phyloP scores from a whole-genome alignment of 2,797 vertebrate genomes.

The Coregonus sp. region DNA sequence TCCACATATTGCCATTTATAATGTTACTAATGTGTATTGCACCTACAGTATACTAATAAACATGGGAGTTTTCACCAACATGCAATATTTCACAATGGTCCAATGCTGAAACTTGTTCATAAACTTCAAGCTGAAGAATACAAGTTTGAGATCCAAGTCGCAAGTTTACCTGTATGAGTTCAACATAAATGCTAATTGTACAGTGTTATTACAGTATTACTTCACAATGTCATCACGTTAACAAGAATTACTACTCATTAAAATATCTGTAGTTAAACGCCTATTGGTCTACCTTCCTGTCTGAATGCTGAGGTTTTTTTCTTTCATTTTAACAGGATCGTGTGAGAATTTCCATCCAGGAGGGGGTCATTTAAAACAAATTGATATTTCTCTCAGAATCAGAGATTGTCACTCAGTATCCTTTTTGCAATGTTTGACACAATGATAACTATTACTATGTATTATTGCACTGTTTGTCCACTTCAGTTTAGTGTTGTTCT shows the following conservation, averaged over 20 bases:
- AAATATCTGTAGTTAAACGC: neutral
- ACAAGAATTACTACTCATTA: neutral
- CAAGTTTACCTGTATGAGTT: constrained; percentile 21
- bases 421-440: neutral
- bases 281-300: neutral
- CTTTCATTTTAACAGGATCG: neutral
- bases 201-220: neutral
- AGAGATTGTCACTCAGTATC: constrained; percentile 6
- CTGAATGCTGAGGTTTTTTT: neutral
- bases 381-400: neutral
- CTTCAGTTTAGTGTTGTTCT: neutral
- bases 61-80: too few species aligned
- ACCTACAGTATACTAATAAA: too few species aligned
- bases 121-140: constrained; percentile 83
- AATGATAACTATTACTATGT: too few species aligned
- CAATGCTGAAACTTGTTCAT: constrained; percentile 82
- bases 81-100: neutral
- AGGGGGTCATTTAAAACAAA: neutral
- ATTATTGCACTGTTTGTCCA: neutral
- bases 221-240: neutral
- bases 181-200: neutral
- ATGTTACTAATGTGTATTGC: too few species aligned
- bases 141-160: constrained; percentile 76
- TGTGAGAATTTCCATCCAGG: neutral
- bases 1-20: too few species aligned